These are phyloP conservation scores for Dendropsophus ebraccatus DNA, from an alignment of 2,113 vertebrate species.

Conservation along the genomic window DNA sequence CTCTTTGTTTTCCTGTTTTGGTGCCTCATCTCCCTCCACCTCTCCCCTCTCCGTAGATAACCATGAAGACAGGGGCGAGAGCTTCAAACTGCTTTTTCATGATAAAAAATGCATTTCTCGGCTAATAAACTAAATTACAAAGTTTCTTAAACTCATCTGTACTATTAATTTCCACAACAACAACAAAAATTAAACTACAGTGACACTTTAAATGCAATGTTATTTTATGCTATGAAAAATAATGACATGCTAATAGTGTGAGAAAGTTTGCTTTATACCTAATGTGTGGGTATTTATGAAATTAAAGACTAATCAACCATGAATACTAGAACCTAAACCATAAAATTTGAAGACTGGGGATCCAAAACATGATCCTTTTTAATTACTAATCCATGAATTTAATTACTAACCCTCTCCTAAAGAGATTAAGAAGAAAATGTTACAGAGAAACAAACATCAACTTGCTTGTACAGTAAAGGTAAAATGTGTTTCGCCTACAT, in stretches of 20 bases:
- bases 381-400: slow-evolving; percentile 79
- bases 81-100: too few relatives aligned
- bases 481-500: background rate
- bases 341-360: slow-evolving; percentile 99
- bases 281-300: slow-evolving; percentile 86
- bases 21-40: too few relatives aligned
- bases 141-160: too few relatives aligned
- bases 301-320: slow-evolving; percentile 90
- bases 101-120: too few relatives aligned
- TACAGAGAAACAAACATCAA: slow-evolving; percentile 83
- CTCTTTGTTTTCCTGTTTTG: too few relatives aligned
- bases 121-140: too few relatives aligned
- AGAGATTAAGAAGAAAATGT: slow-evolving; percentile 83
- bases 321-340: slow-evolving; percentile 99
- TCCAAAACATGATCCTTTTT: slow-evolving; percentile 90
- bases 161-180: too few relatives aligned
- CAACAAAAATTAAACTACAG: too few relatives aligned
- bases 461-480: slow-evolving; percentile 68
- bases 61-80: too few relatives aligned
- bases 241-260: slow-evolving; percentile 84
- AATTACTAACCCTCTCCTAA: slow-evolving; percentile 77
- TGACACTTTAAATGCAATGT: slow-evolving; percentile 86
- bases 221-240: slow-evolving; percentile 83
- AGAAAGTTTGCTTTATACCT: slow-evolving; percentile 73
- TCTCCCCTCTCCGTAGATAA: too few relatives aligned